Conservation (phyloP, 92 coral and sea anemone genomes). For the Pocillopora meandrina region DNA sequence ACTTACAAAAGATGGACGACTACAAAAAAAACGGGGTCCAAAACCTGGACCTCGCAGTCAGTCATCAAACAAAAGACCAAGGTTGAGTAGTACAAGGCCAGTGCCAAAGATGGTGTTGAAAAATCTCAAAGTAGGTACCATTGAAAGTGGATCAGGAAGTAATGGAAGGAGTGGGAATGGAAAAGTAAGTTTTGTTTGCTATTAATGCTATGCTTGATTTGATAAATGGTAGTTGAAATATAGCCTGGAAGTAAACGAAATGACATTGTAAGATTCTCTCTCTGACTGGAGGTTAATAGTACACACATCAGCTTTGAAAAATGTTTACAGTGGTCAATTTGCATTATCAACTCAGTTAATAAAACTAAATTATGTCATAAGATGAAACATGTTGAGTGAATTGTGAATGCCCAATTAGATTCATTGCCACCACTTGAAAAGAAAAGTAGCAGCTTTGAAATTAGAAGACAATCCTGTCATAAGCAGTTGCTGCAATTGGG, state of each 20-base stretch:
- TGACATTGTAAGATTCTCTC: too few species aligned
- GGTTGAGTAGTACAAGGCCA: slow-evolving; percentile 63
- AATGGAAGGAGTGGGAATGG: background rate
- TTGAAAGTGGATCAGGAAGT: slow-evolving; percentile 6
- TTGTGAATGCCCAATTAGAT: background rate
- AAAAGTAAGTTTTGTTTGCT: slow-evolving; percentile 12
- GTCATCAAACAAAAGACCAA: slow-evolving; percentile 62
- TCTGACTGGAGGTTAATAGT: too few species aligned
- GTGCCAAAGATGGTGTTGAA: slow-evolving; percentile 68
- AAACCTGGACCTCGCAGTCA: slow-evolving; percentile 63
- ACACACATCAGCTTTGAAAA: too few species aligned
- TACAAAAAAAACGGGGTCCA: slow-evolving; percentile 70
- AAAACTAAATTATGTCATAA: too few species aligned
- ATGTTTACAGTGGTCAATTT: too few species aligned
- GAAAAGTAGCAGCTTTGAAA: too few species aligned
- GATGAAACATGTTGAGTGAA: background rate
- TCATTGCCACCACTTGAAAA: background rate
- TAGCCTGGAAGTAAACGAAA: too few species aligned
- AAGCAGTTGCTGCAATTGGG: too few species aligned
- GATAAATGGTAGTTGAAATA: too few species aligned
- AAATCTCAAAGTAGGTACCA: slow-evolving; percentile 62
- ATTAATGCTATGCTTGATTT: too few species aligned
- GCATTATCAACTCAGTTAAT: too few species aligned
- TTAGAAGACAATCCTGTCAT: too few species aligned
- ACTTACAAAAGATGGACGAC: slow-evolving; percentile 63